Conservation (phyloP, 2,113 vertebrate genomes). For the Ictalurus punctatus region DNA sequence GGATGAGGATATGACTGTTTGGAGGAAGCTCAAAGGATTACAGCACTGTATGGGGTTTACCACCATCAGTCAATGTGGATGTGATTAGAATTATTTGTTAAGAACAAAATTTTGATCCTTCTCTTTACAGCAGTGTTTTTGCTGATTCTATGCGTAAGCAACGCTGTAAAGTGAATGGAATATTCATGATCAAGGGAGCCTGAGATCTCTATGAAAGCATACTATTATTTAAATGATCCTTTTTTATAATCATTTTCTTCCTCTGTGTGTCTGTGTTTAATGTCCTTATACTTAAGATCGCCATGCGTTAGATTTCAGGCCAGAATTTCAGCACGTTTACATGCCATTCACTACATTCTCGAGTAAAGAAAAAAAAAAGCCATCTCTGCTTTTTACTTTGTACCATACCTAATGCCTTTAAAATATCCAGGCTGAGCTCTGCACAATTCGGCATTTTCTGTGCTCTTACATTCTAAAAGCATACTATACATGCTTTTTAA, state of each 20-base stretch:
- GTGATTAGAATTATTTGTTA: conserved; percentile 21
- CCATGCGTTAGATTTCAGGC: not conserved
- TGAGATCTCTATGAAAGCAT: conserved; percentile 33
- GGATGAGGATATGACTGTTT: conserved; percentile 33
- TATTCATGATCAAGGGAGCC: not conserved
- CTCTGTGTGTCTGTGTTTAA: conserved; percentile 37
- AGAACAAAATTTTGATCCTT: conserved; percentile 26
- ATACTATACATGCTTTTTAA: not conserved
- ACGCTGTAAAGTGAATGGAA: conserved; percentile 19
- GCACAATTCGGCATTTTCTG: not conserved
- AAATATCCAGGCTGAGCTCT: not conserved
- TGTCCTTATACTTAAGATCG: conserved; percentile 16
- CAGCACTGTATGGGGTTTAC: conserved; percentile 31
- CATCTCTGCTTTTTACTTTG: conserved; percentile 10
- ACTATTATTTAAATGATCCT: conserved; percentile 19
- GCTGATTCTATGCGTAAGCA: conserved; percentile 19
- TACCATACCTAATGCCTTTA: conserved; percentile 15
- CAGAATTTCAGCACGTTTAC: conserved; percentile 18
- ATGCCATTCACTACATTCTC: conserved; percentile 5
- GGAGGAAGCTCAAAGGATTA: conserved; percentile 24
- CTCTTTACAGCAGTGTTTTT: conserved; percentile 35
- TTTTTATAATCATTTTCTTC: conserved; percentile 12
- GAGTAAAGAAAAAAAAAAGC: not conserved
- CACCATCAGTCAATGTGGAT: conserved; percentile 13
- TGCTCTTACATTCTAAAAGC: not conserved